phyloP scores from a whole-genome alignment of 2,888 invertebrate genomes.

The Apoderus coryli region DNA sequence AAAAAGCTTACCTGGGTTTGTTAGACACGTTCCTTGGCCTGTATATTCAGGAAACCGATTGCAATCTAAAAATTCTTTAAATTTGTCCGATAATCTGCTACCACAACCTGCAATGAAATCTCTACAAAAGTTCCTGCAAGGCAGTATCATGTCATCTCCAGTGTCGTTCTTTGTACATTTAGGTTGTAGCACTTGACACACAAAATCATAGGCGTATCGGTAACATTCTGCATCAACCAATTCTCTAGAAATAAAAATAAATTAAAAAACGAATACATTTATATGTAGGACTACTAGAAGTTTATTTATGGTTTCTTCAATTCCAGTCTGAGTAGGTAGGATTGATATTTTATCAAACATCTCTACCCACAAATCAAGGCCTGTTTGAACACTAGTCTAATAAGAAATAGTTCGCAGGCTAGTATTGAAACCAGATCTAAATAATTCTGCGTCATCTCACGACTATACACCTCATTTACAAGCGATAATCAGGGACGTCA shows the following conservation, averaged over 20 bases:
- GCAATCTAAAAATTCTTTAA: constrained; percentile 62
- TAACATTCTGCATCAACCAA: constrained; percentile 87
- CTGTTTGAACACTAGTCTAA: no score
- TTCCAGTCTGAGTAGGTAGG: no score
- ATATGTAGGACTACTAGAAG: no score
- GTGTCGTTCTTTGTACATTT: constrained; percentile 40
- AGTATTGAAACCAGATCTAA: no score
- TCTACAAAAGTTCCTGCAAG: constrained; percentile 73
- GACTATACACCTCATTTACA: no score
- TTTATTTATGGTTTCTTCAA: no score
- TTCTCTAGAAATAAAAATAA: constrained; percentile 52
- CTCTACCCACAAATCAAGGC: no score
- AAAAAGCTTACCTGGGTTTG: constrained; percentile 50
- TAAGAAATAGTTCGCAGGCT: no score
- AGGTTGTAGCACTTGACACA: constrained; percentile 76
- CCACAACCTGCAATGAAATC: constrained; percentile 77
- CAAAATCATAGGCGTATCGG: constrained; percentile 73
- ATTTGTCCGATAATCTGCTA: constrained; percentile 51
- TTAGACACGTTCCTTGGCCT: constrained; percentile 55
- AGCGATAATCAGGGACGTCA: no score
- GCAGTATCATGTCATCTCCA: constrained; percentile 45
- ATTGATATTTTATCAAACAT: no score
- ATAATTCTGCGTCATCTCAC: no score
- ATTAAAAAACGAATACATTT: no score
- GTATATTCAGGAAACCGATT: constrained; percentile 65